Evolutionary conservation across 2,113 vertebrate species (phyloP), one percentile per base, ranked within the genome.

Genomic region (Laticauda colubrina): DNA sequence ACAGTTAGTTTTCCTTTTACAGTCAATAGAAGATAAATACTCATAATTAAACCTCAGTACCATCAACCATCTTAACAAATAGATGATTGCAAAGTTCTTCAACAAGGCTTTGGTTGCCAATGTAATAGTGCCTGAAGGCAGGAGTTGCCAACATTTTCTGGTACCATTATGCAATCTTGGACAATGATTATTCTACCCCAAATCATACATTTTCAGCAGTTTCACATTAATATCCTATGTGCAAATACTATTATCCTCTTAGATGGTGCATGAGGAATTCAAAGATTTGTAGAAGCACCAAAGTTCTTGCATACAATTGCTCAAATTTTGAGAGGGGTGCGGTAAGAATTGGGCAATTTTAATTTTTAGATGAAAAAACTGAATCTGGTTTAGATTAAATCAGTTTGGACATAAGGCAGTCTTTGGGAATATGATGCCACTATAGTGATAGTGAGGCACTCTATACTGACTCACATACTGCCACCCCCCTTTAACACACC

Each of bases 1-100:
- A 57, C 26, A 24, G 51, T 69, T 1, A 0, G 39, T 23, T 18
- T 29, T 91, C 1, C 0, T 21, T 55, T 34, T 88, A 4, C 51
- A 21, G 0, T 11, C 23, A 29, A 14, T 81, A 87, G 53, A 85
- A 93, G 45, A 24, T 54, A 89, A 93, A 64, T 85, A 85, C 29
- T 91, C 23, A 18, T 14, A 20, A 54, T 55, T 69, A 53, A 89
- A 85, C 6, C 20, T n/a, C 26, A 87, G 81, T 10, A 61, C 18
- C 34, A 45, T 48, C 90, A 86, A 12, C 12, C 15, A 23, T 34
- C 45, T 34, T 48, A 39, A n/a, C 5, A 54, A 85, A 5, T 34
- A 85, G 51, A 23, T 55, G 21, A 9, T 57, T 24, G 29, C 14
- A 54, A 0, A 54, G 26, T 81, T 81, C 75, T 81, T 81, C 34